Base-by-base conservation (phyloP, 2,113 vertebrate genomes). In the Strix uralensis region DNA sequence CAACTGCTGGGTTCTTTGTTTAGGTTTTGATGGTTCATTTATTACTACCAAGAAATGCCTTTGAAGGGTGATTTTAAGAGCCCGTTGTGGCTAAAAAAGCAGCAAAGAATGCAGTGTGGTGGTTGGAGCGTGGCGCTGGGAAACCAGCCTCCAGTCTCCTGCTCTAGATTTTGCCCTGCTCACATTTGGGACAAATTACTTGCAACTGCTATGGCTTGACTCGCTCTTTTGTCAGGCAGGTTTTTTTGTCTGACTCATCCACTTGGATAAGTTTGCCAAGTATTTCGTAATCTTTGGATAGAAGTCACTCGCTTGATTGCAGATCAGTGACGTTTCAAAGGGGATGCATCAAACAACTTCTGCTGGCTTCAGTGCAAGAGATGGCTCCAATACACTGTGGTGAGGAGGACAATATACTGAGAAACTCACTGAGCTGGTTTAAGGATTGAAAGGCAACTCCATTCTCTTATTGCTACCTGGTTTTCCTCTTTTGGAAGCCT, bases 121-220 rank as follows among this genome's bases (percentile, higher is more conserved):
- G 67, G n/a, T 91, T 88, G 74, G 78, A 95, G 79, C 11, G 0
- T 66, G 81, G 81, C 78, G 79, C 46, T 92, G 91, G 81, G 77
- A 96, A 94, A 78, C 23, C 40, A 92, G 80, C 20, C 73, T 79
- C 59, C 74, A 85, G 86, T 57, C 40, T 95, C 91, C 89, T 5
- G 4, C 69, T 94, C 89, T 38, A 57, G 62, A 91, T 91, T 82
- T 79, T 62, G 70, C 78, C 49, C 66, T 54, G 81, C 66, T 91
- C 91, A 57, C 91, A 91, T 96, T 94, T 97, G 91, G 89, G 91
- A 97, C 89, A 95, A 90, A 89, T 95, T 95, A 96, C 55, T 95
- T 77, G 55, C 90, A 91, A 96, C 49, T 86, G 94, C 87, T 96
- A 66, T 82, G 84, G 78, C 67, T 96, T 91, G 74, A 92, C 84